Percentiles rank a stretch among this genome's conserved stretches.
Evolutionary conservation across 1,140 invertebrate genomes (phyloP).

Genomic region (Scylla paramamosain): DNA sequence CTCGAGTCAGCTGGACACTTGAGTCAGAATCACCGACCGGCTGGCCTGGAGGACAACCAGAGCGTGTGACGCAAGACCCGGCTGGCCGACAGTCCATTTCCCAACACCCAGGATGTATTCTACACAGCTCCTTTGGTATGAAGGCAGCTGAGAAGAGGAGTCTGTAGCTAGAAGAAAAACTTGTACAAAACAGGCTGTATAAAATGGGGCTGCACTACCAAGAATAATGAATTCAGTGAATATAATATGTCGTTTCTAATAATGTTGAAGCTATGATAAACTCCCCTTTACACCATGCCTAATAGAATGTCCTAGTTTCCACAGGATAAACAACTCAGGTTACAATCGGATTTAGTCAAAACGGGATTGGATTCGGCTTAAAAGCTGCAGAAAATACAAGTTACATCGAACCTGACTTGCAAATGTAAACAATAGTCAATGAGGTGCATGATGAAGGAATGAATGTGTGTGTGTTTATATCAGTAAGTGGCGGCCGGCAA

Average conservation of each 20-base stretch:
- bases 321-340: constrained; percentile 38
- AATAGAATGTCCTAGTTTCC: constrained; percentile 55
- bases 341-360: constrained; percentile 48
- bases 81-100: constrained; percentile 37
- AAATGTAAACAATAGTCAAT: constrained; percentile 38
- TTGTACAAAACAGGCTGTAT: constrained; percentile 76
- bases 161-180: constrained; percentile 68
- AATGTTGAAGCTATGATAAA: constrained; percentile 68
- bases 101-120: constrained; percentile 57
- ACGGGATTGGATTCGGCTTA: constrained; percentile 27
- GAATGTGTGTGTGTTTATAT: constrained; percentile 34
- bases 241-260: constrained; percentile 64
- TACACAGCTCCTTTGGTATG: constrained; percentile 51
- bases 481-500: constrained; percentile 37
- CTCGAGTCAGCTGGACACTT: constrained; percentile 26
- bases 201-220: constrained; percentile 73
- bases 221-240: constrained; percentile 66
- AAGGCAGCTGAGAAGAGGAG: constrained; percentile 68
- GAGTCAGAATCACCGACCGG: neutral
- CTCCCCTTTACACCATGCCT: constrained; percentile 50
- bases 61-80: neutral
- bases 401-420: constrained; percentile 57
- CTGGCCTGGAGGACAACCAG: neutral
- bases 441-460: constrained; percentile 55
- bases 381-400: constrained; percentile 33